Evolutionary conservation across 2,888 invertebrate species (phyloP).

Genomic region (Cataglyphis albicans): DNA sequence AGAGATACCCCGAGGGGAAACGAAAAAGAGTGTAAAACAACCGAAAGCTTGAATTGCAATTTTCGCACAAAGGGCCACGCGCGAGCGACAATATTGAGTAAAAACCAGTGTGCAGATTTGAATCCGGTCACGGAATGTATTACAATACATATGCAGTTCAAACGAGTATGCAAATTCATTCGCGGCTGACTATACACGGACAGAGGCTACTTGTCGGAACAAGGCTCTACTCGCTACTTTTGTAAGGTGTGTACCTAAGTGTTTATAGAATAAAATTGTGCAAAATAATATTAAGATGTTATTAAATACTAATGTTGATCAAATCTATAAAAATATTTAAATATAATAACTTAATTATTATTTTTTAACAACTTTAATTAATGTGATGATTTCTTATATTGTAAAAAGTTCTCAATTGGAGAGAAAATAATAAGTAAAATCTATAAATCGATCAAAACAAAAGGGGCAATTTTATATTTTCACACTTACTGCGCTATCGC

Average conservation of each 20-base stretch:
- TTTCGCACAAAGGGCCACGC: conserved; percentile 49
- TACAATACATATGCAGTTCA: conserved; percentile 44
- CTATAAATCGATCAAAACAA: background rate
- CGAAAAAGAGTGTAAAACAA: conserved; percentile 46
- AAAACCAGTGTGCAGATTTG: conserved; percentile 38
- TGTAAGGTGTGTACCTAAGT: background rate
- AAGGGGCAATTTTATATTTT: background rate
- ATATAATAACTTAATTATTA: background rate
- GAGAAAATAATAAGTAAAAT: background rate
- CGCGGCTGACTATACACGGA: conserved; percentile 11
- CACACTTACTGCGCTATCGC: too few species aligned
- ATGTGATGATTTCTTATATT: background rate
- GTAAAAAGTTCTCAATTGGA: background rate
- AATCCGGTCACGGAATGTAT: conserved; percentile 47
- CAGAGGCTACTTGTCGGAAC: conserved; percentile 14
- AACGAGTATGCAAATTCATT: conserved; percentile 51
- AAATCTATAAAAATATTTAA: background rate
- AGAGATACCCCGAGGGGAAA: conserved; percentile 19
- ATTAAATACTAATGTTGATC: background rate
- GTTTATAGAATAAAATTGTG: background rate
- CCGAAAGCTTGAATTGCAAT: conserved; percentile 46
- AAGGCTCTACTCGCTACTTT: background rate
- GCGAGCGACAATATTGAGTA: conserved; percentile 50
- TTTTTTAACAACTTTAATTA: background rate
- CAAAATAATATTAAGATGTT: background rate